A percentile compares a stretch with the other conserved stretches of the same genome.
These are phyloP conservation scores for Latrodectus geometricus DNA, from an alignment of 1,140 invertebrate genomes.

Conservation along the genomic window DNA sequence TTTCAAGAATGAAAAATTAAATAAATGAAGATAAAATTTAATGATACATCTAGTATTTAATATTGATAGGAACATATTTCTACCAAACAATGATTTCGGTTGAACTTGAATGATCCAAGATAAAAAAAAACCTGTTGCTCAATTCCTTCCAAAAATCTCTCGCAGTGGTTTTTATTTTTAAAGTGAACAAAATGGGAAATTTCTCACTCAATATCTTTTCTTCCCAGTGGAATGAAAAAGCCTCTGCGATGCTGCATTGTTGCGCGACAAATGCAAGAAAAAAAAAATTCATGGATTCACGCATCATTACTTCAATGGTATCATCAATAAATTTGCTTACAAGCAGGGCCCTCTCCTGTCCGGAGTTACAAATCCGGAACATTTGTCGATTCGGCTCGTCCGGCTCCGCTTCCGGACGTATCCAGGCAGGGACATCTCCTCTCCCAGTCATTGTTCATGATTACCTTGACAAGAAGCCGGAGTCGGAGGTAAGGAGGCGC, in stretches of 20 bases:
- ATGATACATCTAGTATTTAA: too few relatives aligned
- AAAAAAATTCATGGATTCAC: background rate
- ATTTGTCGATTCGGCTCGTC: constrained; percentile 6
- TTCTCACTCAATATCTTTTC: too few relatives aligned
- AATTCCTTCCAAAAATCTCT: background rate
- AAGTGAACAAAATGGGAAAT: too few relatives aligned
- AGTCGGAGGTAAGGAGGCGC: constrained; percentile 4
- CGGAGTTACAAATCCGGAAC: constrained; percentile 37
- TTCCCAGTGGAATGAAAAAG: background rate
- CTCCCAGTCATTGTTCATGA: constrained; percentile 13
- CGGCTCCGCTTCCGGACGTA: constrained; percentile 30
- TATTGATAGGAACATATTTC: too few relatives aligned
- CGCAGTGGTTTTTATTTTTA: too few relatives aligned
- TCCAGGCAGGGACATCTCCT: background rate
- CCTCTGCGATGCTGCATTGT: background rate
- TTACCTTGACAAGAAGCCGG: constrained; percentile 10
- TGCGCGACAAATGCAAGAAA: background rate
- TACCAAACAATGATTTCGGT: too few relatives aligned
- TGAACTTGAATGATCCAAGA: too few relatives aligned
- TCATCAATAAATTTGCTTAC: constrained; percentile 2
- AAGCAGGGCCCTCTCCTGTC: background rate
- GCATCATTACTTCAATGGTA: background rate
- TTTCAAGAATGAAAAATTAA: too few relatives aligned
- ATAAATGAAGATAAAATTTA: too few relatives aligned
- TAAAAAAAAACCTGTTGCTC: background rate